phyloP scores from a whole-genome alignment of 2,113 vertebrate species.

The Otocyon megalotis region DNA sequence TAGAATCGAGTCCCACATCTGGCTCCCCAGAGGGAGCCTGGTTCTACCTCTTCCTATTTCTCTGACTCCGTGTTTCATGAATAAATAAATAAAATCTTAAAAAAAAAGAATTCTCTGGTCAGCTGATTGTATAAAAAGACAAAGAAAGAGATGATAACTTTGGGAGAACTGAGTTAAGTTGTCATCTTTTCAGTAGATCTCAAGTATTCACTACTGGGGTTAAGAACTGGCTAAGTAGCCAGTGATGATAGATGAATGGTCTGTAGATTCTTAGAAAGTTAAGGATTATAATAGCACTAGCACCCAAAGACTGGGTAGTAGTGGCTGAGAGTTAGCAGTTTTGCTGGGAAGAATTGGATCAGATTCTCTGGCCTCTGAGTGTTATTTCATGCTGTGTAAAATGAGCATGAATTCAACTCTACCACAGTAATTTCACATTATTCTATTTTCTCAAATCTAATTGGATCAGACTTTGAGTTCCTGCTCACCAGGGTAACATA shows the following conservation, averaged over 20 bases:
- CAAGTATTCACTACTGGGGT: neutral
- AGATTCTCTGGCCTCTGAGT: neutral
- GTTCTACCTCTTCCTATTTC: too few relatives aligned
- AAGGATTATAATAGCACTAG: neutral
- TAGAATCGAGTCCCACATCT: too few relatives aligned
- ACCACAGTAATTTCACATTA: neutral
- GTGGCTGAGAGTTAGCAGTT: neutral
- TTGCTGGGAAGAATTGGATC: neutral
- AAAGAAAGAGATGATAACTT: neutral
- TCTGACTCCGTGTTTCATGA: too few relatives aligned
- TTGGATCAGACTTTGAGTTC: neutral
- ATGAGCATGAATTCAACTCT: conserved; percentile 33
- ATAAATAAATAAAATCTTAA: too few relatives aligned
- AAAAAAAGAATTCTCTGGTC: too few relatives aligned
- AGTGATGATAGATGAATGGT: neutral
- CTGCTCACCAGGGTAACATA: neutral
- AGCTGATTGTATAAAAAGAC: neutral
- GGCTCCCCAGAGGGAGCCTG: too few relatives aligned
- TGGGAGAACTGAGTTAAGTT: neutral
- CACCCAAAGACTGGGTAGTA: neutral
- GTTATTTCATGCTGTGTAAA: neutral
- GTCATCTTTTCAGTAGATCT: neutral
- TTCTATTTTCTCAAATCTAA: conserved; percentile 18
- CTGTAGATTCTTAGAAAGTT: neutral
- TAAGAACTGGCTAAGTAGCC: neutral